Base-by-base conservation (phyloP, 2,888 invertebrate species). In the Nomada lathburiana region DNA sequence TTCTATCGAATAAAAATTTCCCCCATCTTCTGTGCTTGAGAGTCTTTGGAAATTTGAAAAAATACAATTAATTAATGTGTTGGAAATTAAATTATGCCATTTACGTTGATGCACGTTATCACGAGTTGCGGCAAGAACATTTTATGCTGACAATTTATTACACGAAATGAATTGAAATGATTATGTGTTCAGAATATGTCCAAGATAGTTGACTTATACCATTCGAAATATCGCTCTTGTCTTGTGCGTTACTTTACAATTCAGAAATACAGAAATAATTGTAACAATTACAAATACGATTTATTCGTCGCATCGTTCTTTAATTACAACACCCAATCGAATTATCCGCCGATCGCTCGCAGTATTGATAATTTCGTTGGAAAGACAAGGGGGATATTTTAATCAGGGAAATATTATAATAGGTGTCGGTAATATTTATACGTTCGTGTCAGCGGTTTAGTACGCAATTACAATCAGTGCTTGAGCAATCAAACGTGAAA, bases 401-500 rank as follows among this genome's bases (percentile, higher is more conserved):
- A 36, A 72, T 80, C 80, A 72, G 80, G 80, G 80, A 80, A 52
- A 36, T 36, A 36, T 36, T 36, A 36, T 36, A 5, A 7, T 7
- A 36, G 36, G 53, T 65, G 26, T 55, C 71, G 18, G 29, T 71
- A 69, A 55, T 23, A 62, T 59, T 63, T 52, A 29, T 42, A 63
- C 7, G 16, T 72, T 68, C 23, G 18, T n/a, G 59, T 68, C 68
- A 53, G 70, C 65, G 23, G 55, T 76, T 57, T 76, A 77, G 70
- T 72, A 63, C 29, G 69, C 72, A 74, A 74, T 67, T 86, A 64
- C 81, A 83, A 80, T 78, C 68, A 72, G 82, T 88, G 79, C 83
- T 85, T 80, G 78, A 78, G 82, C 82, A 87, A 85, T 83, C 86
- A 85, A 87, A 89, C 79, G 82, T 16, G 53, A 76, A 86, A 65